These are phyloP conservation scores for Actinemys pallida DNA, from an alignment of 2,113 vertebrate genomes.

Conservation along the genomic window DNA sequence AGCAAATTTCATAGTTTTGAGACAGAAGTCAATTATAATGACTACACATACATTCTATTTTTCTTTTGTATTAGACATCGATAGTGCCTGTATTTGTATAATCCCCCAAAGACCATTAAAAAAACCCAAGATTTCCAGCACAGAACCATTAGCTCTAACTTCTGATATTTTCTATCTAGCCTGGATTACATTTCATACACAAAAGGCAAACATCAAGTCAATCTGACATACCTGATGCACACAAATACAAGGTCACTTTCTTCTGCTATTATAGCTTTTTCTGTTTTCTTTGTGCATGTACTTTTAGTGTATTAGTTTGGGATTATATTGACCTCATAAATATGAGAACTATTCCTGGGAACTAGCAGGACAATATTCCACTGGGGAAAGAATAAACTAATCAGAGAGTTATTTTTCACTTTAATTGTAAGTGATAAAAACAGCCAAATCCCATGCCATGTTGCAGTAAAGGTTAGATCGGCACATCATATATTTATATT, in stretches of 20 bases:
- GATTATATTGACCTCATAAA: slow-evolving; percentile 68
- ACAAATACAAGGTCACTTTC: slow-evolving; percentile 48
- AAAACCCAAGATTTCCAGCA: slow-evolving; percentile 17
- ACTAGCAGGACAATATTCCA: slow-evolving; percentile 51
- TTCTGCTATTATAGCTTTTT: slow-evolving; percentile 29
- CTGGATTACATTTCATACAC: slow-evolving; percentile 34
- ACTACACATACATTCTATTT: not conserved
- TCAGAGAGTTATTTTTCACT: slow-evolving; percentile 71
- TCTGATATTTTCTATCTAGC: slow-evolving; percentile 3
- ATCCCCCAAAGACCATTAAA: not conserved
- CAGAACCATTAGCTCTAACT: not conserved
- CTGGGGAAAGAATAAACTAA: slow-evolving; percentile 61
- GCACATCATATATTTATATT: slow-evolving; percentile 65
- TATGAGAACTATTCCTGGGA: slow-evolving; percentile 69
- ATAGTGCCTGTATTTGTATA: not conserved
- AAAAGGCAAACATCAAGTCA: slow-evolving; percentile 50
- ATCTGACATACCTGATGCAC: slow-evolving; percentile 11
- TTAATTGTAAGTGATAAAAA: slow-evolving; percentile 72
- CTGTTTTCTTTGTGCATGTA: slow-evolving; percentile 20
- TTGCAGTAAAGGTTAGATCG: slow-evolving; percentile 73
- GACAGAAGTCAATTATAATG: not conserved
- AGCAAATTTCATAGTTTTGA: not conserved
- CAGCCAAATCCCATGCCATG: slow-evolving; percentile 60
- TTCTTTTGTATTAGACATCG: not conserved
- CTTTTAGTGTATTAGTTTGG: slow-evolving; percentile 17